These are phyloP conservation scores for Fukomys damarensis DNA, from an alignment of 2,113 vertebrate species.

Conservation along the genomic window DNA sequence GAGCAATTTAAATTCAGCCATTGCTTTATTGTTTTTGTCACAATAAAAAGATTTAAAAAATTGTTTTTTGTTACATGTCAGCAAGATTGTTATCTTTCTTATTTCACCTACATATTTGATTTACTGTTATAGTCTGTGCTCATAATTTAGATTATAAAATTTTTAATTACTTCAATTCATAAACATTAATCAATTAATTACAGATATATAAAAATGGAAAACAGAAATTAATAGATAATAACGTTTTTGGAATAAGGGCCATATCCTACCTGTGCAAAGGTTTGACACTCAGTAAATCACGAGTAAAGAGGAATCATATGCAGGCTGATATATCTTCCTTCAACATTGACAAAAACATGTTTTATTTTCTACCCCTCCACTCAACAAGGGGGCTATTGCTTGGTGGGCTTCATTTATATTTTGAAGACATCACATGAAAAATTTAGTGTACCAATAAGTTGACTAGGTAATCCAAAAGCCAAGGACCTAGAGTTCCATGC, in stretches of 20 bases:
- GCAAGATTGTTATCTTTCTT: neutral
- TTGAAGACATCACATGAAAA: neutral
- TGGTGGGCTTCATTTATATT: neutral
- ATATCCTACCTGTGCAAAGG: neutral
- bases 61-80: neutral
- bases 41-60: neutral
- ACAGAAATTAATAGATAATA: neutral
- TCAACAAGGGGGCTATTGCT: neutral
- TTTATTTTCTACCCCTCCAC: neutral
- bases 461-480: neutral
- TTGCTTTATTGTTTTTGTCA: neutral
- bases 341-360: neutral
- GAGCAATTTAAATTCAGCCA: neutral
- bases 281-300: neutral
- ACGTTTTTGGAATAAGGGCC: neutral
- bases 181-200: neutral
- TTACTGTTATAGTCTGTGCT: neutral
- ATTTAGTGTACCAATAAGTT: neutral
- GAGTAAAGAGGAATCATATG: neutral
- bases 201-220: neutral
- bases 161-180: neutral
- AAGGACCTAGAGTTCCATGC: neutral
- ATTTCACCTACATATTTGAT: neutral
- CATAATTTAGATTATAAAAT: neutral
- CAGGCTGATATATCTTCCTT: neutral